phyloP scores from a whole-genome alignment of 1,140 invertebrate genomes.

The Laodelphax striatellus region DNA sequence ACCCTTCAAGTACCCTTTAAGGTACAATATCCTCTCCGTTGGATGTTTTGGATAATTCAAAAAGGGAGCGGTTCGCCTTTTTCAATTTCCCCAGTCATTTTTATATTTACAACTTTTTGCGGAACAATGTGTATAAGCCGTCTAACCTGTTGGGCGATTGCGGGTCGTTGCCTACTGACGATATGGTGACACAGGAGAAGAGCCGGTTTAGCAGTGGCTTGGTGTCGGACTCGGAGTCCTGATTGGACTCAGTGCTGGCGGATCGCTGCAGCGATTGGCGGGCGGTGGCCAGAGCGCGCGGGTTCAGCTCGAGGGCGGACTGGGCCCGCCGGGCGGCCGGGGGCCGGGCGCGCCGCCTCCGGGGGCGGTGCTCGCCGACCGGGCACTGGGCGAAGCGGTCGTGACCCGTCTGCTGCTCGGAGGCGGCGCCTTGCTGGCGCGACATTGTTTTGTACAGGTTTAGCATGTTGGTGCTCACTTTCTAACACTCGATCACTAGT shows the following conservation, averaged over 20 bases:
- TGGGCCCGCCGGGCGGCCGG: slow-evolving; percentile 48
- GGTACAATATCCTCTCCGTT: too few relatives aligned
- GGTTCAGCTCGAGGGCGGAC: slow-evolving; percentile 59
- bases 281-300: slow-evolving; percentile 47
- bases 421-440: slow-evolving; percentile 7
- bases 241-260: slow-evolving; percentile 31
- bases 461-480: slow-evolving; percentile 42
- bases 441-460: slow-evolving; percentile 54
- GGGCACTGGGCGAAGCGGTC: slow-evolving; percentile 27
- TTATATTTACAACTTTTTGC: too few relatives aligned
- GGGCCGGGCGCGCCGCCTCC: slow-evolving; percentile 31
- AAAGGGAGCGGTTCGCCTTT: too few relatives aligned
- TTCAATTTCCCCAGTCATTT: too few relatives aligned
- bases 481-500: too few relatives aligned
- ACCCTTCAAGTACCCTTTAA: too few relatives aligned
- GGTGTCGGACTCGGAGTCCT: slow-evolving; percentile 32
- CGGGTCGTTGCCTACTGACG: background rate
- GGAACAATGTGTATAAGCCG: too few relatives aligned
- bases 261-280: slow-evolving; percentile 31
- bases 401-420: slow-evolving; percentile 20
- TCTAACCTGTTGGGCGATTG: background rate
- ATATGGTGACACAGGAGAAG: slow-evolving; percentile 33
- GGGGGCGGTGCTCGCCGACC: slow-evolving; percentile 28
- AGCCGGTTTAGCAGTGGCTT: slow-evolving; percentile 42
- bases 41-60: too few relatives aligned